phyloP scores from a whole-genome alignment of 1,140 invertebrate species.

The Gonatopus flavifemur region DNA sequence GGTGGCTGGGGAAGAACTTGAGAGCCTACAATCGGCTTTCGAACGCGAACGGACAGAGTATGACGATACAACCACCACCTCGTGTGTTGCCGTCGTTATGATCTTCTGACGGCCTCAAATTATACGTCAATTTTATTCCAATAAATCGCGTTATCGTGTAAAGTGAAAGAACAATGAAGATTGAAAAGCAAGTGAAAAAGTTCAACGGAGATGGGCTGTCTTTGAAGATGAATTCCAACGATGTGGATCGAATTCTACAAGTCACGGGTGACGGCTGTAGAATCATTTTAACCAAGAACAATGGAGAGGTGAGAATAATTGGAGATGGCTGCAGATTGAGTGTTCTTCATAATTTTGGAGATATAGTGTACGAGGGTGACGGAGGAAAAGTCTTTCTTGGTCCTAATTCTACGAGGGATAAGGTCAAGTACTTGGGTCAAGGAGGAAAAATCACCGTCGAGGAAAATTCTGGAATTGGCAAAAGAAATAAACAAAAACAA shows the following conservation, averaged over 20 bases:
- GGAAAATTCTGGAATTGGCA: background rate
- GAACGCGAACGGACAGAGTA: too few species aligned
- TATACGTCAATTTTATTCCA: too few species aligned
- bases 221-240: slow-evolving; percentile 29
- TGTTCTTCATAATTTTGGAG: slow-evolving; percentile 34
- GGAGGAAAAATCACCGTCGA: slow-evolving; percentile 30
- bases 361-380: slow-evolving; percentile 44
- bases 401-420: slow-evolving; percentile 18
- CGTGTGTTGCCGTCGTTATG: too few species aligned
- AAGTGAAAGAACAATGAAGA: too few species aligned
- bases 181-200: slow-evolving; percentile 1
- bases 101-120: too few species aligned
- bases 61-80: too few species aligned
- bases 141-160: too few species aligned
- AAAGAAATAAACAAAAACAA: background rate
- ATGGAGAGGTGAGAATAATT: slow-evolving; percentile 32
- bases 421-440: slow-evolving; percentile 37
- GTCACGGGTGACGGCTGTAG: slow-evolving; percentile 42
- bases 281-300: slow-evolving; percentile 32
- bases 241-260: slow-evolving; percentile 23
- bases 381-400: slow-evolving; percentile 39
- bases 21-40: too few species aligned
- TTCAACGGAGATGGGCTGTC: slow-evolving; percentile 38
- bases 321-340: slow-evolving; percentile 44
- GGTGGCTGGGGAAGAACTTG: too few species aligned